These are phyloP conservation scores for Synergus laeviventris DNA, from an alignment of 2,888 invertebrate genomes.

Conservation along the genomic window DNA sequence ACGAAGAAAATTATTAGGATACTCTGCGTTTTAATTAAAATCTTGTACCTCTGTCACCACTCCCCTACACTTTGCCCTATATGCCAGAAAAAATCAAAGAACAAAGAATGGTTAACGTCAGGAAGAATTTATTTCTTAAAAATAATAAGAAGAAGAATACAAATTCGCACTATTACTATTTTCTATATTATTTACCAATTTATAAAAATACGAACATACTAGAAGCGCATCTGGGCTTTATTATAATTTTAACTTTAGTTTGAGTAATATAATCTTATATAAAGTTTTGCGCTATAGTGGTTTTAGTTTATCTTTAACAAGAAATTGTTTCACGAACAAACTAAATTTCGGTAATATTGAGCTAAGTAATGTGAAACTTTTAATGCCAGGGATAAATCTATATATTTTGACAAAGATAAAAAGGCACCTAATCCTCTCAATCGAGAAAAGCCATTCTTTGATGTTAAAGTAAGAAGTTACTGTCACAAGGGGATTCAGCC, in stretches of 20 bases:
- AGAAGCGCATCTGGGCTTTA: no score
- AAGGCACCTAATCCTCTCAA: neutral
- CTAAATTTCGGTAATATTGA: no score
- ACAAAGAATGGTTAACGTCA: neutral
- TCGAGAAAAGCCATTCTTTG: slow-evolving; percentile 7
- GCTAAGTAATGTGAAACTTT: no score
- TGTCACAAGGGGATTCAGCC: neutral
- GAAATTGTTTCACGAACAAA: no score
- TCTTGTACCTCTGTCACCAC: neutral
- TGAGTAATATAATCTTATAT: no score
- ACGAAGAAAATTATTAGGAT: slow-evolving; percentile 28
- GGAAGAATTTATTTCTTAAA: neutral
- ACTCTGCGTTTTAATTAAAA: slow-evolving; percentile 28
- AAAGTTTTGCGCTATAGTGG: no score
- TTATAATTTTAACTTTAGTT: no score
- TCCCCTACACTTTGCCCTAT: neutral
- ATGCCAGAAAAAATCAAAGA: neutral
- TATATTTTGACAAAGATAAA: slow-evolving; percentile 16
- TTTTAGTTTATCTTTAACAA: no score
- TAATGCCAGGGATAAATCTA: neutral
- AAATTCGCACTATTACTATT: neutral
- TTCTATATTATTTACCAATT: no score
- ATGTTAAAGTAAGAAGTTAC: slow-evolving; percentile 26
- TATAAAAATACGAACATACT: no score
- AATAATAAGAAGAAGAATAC: no score